Percentiles rank a stretch among this genome's conserved stretches.
phyloP scores from a whole-genome alignment of 1,140 invertebrate genomes.

The Bilobella aurantiaca region DNA sequence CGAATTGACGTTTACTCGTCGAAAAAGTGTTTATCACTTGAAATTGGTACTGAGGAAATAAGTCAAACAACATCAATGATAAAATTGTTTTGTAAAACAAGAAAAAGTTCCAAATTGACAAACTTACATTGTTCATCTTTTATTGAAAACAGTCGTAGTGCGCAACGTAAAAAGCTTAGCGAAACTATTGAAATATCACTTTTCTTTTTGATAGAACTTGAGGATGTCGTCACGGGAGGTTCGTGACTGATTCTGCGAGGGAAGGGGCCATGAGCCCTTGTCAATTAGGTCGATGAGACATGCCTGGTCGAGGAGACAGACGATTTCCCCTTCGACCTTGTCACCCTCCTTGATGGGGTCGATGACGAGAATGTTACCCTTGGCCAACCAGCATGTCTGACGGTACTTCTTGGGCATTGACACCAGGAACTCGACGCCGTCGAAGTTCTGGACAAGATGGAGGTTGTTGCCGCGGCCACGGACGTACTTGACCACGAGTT shows the following conservation, averaged over 20 bases:
- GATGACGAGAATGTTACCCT: slow-evolving; percentile 25
- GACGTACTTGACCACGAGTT: slow-evolving; percentile 29
- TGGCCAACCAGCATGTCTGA: slow-evolving; percentile 27
- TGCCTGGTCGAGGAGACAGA: slow-evolving; percentile 15
- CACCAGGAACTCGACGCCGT: slow-evolving; percentile 21
- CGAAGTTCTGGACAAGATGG: slow-evolving; percentile 21
- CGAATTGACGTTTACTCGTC: too few species aligned
- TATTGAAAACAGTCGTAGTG: too few species aligned
- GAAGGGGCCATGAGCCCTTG: not conserved
- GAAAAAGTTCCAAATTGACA: too few species aligned
- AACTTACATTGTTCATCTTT: too few species aligned
- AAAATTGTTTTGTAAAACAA: too few species aligned
- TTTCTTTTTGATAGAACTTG: not conserved
- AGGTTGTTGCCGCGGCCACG: slow-evolving; percentile 29
- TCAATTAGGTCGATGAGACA: not conserved
- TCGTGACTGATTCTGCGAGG: not conserved
- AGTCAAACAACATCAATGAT: too few species aligned
- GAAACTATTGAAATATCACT: too few species aligned
- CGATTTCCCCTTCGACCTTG: slow-evolving; percentile 31
- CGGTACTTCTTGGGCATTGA: slow-evolving; percentile 32
- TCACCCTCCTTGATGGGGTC: slow-evolving; percentile 29
- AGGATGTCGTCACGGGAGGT: not conserved
- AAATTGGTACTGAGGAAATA: too few species aligned
- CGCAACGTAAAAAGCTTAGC: too few species aligned
- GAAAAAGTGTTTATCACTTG: too few species aligned